Base-by-base conservation (phyloP, 2,113 vertebrate species). In the Catharus bicknelli region DNA sequence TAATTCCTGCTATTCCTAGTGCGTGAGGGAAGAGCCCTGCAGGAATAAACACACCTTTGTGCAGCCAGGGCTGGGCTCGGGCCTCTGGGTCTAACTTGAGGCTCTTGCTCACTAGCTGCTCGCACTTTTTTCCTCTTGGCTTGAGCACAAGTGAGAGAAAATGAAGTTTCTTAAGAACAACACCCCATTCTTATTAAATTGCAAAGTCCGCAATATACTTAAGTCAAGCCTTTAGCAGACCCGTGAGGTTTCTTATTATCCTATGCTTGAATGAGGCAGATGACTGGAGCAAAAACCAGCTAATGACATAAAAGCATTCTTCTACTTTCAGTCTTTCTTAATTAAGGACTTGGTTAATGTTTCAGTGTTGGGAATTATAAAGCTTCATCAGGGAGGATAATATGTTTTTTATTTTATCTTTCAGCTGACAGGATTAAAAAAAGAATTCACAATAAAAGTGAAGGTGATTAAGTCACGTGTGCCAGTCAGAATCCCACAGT, bases 261-360 rank as follows among this genome's bases (percentile, higher is more conserved):
- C 94, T 91, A 92, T 96, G 96, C 93, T 94, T 95, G 94, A 95
- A 91, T 94, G 95, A 96, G 93, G 94, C 89, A 87, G 94, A 92
- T 94, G 91, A 94, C 95, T 94, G 91, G 79, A 96, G 93, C 87
- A 94, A 96, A 95, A 96, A 67, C 67, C 90, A 95, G 95, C 95
- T 93, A 94, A 95, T 96, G 95, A 95, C 95, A 94, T 95, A 94
- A 95, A 96, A 95, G 95, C 95, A 95, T 96, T 96, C 93, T 94
- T 96, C 88, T 94, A 94, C 92, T 93, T 95, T 90, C 90, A 90
- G 91, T 69, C 91, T 94, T 89, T 93, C 87, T 95, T 96, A 95
- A 95, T 96, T 95, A 95, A 88, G 94, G 90, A 85, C 55, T 90
- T 94, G 79, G 93, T 94, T 96, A 94, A 95, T 80, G 91, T 94